Conservation (phyloP, 92 coral and sea anemone species). For the Zoanthus gigantus region DNA sequence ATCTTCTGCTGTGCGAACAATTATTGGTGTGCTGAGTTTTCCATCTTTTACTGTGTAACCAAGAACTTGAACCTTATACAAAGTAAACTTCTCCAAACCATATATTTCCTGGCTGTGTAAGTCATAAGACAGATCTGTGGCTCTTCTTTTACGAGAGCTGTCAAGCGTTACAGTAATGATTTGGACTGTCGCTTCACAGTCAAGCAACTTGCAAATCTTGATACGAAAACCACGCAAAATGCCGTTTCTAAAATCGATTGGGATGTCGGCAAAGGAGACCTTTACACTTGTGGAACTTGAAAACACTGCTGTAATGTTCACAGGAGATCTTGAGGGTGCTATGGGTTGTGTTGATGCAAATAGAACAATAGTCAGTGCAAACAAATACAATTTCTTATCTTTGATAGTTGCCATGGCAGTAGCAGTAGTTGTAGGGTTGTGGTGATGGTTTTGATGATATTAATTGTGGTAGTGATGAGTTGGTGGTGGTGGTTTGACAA, state of each 20-base stretch:
- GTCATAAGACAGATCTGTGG: slow-evolving; percentile 18
- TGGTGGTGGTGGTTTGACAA: too few species aligned
- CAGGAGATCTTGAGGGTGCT: slow-evolving; percentile 63
- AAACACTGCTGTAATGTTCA: slow-evolving; percentile 45
- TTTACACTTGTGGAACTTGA: slow-evolving; percentile 68
- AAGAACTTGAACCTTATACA: slow-evolving; percentile 52
- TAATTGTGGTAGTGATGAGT: too few species aligned
- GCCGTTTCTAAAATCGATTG: slow-evolving; percentile 61
- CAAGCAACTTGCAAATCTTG: slow-evolving; percentile 49
- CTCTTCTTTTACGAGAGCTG: slow-evolving; percentile 30
- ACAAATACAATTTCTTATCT: too few species aligned
- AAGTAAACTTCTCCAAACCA: slow-evolving; percentile 50
- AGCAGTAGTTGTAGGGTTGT: too few species aligned
- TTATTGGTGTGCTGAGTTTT: slow-evolving; percentile 11
- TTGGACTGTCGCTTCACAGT: slow-evolving; percentile 31
- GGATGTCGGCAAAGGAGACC: slow-evolving; percentile 63
- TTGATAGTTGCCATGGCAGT: too few species aligned
- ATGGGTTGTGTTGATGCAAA: background rate
- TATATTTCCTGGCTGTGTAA: slow-evolving; percentile 17
- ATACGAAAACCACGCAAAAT: slow-evolving; percentile 60
- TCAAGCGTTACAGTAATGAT: slow-evolving; percentile 7
- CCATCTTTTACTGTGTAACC: slow-evolving; percentile 56
- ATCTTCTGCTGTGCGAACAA: slow-evolving; percentile 39
- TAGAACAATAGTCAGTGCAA: background rate
- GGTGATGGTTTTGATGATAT: too few species aligned